Evolutionary conservation across 2,888 invertebrate species (phyloP).

Genomic region (Uloborus plumipes): DNA sequence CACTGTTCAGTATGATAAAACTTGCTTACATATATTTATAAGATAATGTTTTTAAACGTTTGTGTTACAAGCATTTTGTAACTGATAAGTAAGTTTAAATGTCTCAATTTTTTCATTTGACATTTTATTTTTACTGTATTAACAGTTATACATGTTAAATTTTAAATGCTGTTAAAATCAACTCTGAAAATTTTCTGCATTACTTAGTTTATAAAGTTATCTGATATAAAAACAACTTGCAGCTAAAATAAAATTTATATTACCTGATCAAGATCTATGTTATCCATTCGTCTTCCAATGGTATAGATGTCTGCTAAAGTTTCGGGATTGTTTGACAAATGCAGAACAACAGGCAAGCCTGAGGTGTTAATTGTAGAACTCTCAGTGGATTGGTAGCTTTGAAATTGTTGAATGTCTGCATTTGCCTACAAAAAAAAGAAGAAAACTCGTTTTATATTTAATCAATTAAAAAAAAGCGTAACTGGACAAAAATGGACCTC

Average conservation of each 20-base stretch:
- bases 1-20: no score
- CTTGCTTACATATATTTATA: no score
- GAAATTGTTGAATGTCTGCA: constrained; percentile 48
- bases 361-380: constrained; percentile 34
- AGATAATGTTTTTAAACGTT: no score
- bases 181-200: no score
- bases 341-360: constrained; percentile 37
- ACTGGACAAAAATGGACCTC: no score
- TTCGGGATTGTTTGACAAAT: constrained; percentile 50
- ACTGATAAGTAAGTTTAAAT: neutral
- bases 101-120: no score
- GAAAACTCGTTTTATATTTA: neutral
- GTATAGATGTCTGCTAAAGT: constrained; percentile 38
- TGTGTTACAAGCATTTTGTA: neutral
- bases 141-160: no score
- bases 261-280: constrained; percentile 32
- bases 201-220: no score
- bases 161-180: no score
- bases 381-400: constrained; percentile 32
- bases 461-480: no score
- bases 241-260: neutral
- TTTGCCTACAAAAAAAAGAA: constrained; percentile 27
- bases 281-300: constrained; percentile 6
- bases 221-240: no score
- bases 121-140: no score